Conservation (phyloP, 2,113 vertebrate genomes). For the Craseonycteris thonglongyai region DNA sequence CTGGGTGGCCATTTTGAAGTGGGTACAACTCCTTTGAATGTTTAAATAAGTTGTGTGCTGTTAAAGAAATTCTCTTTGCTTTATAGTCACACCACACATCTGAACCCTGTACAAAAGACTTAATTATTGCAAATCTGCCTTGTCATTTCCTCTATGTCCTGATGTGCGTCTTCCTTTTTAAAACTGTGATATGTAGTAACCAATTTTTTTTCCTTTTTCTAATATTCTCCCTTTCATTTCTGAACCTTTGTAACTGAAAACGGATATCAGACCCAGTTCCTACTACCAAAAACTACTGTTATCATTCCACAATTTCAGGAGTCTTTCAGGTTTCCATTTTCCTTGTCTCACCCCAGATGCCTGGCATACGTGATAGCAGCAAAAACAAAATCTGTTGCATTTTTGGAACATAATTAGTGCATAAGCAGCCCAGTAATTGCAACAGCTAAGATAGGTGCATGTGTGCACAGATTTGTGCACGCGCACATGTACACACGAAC, state of each 20-base stretch:
- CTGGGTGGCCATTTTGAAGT: constrained; percentile 15
- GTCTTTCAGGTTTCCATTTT: constrained; percentile 46
- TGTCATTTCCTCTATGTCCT: neutral
- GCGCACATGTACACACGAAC: neutral
- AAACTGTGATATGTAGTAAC: neutral
- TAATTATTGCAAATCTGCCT: neutral
- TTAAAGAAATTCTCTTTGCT: neutral
- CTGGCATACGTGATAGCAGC: constrained; percentile 35
- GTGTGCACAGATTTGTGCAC: neutral
- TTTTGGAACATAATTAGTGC: constrained; percentile 50
- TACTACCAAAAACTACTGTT: neutral
- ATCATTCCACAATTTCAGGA: neutral
- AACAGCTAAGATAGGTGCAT: neutral
- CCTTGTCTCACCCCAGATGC: constrained; percentile 54
- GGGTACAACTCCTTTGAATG: neutral
- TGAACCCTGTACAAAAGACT: neutral
- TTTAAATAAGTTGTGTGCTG: neutral
- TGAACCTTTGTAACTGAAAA: neutral
- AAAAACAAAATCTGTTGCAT: constrained; percentile 55
- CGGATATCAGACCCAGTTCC: neutral
- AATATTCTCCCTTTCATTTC: neutral
- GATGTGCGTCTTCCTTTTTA: neutral
- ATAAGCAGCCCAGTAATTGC: neutral
- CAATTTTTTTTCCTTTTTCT: neutral
- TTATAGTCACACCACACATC: neutral